These are phyloP conservation scores for Tichodroma muraria DNA, from an alignment of 2,113 vertebrate species.

Conservation along the genomic window DNA sequence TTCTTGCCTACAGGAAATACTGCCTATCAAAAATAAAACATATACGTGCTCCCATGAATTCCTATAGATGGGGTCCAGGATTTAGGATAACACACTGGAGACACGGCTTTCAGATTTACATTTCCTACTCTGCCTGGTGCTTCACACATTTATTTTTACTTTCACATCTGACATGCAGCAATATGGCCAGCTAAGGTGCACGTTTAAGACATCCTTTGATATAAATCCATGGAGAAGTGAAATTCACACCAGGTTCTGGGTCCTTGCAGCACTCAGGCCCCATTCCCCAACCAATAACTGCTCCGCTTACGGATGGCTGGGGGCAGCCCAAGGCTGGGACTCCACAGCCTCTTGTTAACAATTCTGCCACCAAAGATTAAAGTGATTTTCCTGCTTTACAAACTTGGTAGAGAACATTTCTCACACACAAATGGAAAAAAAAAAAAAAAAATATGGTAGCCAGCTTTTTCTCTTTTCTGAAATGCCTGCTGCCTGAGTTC, in stretches of 20 bases:
- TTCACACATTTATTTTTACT: constrained; percentile 74
- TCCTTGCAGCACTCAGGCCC: constrained; percentile 31
- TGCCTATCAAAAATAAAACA: not conserved
- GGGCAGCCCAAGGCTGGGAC: not conserved
- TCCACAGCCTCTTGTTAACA: not conserved
- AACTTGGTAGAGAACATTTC: not conserved
- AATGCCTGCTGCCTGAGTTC: not conserved
- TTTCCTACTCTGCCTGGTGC: constrained; percentile 36
- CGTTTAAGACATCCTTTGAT: constrained; percentile 51
- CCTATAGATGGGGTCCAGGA: not conserved
- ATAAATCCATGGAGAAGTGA: constrained; percentile 59
- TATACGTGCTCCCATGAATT: not conserved
- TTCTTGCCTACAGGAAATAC: constrained; percentile 50
- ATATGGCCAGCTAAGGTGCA: constrained; percentile 68
- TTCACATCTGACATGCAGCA: constrained; percentile 70
- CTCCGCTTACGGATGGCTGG: constrained; percentile 6
- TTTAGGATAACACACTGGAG: not conserved
- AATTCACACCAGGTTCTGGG: constrained; percentile 49
- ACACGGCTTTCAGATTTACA: constrained; percentile 47
- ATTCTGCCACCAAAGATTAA: constrained; percentile 34
- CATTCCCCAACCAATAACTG: constrained; percentile 38
- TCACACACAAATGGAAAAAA: not conserved
- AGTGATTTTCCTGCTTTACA: not conserved
- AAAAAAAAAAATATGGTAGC: not conserved
- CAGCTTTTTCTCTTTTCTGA: not conserved